A percentile compares a stretch with the other conserved stretches of the same genome.
Evolutionary conservation across 2,113 vertebrate species (phyloP).

Genomic region (Leiothrix lutea): DNA sequence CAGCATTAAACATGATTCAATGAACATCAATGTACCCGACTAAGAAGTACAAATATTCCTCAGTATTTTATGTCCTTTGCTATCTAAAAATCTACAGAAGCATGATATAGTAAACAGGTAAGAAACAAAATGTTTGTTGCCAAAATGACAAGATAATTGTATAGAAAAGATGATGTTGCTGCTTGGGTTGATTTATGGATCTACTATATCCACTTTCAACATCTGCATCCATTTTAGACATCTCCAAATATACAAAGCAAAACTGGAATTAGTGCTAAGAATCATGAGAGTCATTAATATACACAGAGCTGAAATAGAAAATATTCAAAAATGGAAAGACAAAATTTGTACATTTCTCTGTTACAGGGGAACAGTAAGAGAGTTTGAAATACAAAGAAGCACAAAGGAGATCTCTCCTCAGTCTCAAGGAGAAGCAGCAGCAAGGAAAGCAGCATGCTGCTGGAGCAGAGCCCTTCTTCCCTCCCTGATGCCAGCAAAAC

Average conservation of each 20-base stretch:
- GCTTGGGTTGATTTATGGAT: not conserved
- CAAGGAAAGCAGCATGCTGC: not conserved
- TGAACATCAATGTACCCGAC: not conserved
- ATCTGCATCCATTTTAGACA: not conserved
- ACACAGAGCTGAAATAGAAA: not conserved
- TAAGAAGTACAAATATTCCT: not conserved
- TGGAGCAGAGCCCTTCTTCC: not conserved
- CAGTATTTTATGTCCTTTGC: not conserved
- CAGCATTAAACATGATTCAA: not conserved
- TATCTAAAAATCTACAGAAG: not conserved
- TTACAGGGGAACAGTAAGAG: not conserved
- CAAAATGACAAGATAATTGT: not conserved
- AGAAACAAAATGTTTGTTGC: not conserved
- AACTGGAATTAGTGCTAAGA: not conserved
- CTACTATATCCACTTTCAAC: not conserved
- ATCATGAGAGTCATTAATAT: not conserved
- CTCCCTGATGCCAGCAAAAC: accelerated
- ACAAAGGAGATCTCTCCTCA: not conserved
- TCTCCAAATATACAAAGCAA: not conserved
- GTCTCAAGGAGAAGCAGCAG: not conserved
- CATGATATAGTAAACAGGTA: not conserved
- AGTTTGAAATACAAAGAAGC: not conserved
- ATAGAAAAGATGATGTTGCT: not conserved
- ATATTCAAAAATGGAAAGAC: not conserved
- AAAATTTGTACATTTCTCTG: not conserved